Base-by-base conservation (phyloP, 2,888 invertebrate species). In the Melinopterus prodromus region DNA sequence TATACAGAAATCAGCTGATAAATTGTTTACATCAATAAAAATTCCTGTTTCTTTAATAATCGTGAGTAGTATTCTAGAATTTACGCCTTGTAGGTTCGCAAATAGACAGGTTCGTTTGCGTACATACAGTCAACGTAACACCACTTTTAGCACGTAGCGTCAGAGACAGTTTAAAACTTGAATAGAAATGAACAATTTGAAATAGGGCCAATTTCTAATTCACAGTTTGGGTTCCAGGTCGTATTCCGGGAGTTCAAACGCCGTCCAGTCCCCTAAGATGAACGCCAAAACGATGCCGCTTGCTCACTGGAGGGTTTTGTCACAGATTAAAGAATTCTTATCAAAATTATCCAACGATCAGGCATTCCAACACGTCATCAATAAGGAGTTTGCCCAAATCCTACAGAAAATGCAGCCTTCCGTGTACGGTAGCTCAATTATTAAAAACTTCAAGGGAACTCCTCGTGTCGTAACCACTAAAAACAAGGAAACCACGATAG, bases 301-400 rank as follows among this genome's bases (percentile, higher is more conserved):
- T 38, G 86, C 84, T 76, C 91, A 91, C 72, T 90, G 90, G 89
- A 92, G 90, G 85, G 81, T 91, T 2, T 84, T 91, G 38, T 86
- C 87, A 9, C 90, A 90, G 77, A 82, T 92, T 6, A 91, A 90
- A 84, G 89, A 90, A 6, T 90, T 90, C 82, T 83, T 91, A 1
- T 86, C 87, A 7, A 91, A 90, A 84, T 86, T 89, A 14, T 88
- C 89, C 9, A 89, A 86, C 70, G 90, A 91, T 70, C 90, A 88
- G 80, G 89, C 88, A 71, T 83, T 90, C 26, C 90, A 91, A 74
- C 87, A 89, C 74, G 86, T 88, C 12, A 77, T 92, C 3, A 90
- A 89, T 83, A 92, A 90, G 83, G 91, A 92, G 82, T 90, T 92
- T 88, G 86, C 90, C 0, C 89, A 90, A 1, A 86, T 90, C 70